These are phyloP conservation scores for Harpagifer antarcticus DNA, from an alignment of 2,797 vertebrate species.

Conservation along the genomic window DNA sequence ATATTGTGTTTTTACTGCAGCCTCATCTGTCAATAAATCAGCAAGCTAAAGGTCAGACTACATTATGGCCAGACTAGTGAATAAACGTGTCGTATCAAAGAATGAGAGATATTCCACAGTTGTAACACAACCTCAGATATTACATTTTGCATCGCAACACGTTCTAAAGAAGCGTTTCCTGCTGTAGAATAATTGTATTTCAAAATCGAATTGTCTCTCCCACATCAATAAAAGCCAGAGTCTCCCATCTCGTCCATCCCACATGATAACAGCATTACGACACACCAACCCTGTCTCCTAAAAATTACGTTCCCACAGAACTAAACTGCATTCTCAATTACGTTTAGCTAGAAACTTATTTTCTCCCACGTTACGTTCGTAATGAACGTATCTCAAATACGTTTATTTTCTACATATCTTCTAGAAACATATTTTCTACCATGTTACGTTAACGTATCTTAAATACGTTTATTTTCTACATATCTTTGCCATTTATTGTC, in stretches of 20 bases:
- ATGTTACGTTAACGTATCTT: no score
- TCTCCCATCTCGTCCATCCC: conserved; percentile 44
- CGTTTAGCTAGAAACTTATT: no score
- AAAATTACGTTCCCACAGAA: no score
- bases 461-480: no score
- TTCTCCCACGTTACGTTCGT: no score
- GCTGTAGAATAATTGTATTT: conserved; percentile 20
- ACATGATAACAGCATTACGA: conserved; percentile 61
- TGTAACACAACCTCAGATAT: neutral
- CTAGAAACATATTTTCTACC: no score
- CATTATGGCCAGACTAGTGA: conserved; percentile 1
- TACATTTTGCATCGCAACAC: neutral
- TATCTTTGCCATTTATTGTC: no score
- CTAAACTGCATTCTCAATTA: no score
- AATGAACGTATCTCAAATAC: no score
- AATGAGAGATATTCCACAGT: neutral
- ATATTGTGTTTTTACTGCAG: neutral
- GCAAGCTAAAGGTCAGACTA: neutral
- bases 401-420: no score
- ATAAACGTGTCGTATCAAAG: conserved; percentile 12
- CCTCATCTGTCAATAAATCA: neutral
- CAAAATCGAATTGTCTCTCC: conserved; percentile 46
- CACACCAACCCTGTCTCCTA: no score
- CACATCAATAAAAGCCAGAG: conserved; percentile 40
- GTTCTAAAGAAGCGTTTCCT: conserved; percentile 2